Base-by-base conservation (phyloP, 1,140 invertebrate genomes). In the Diachasma alloeum region DNA sequence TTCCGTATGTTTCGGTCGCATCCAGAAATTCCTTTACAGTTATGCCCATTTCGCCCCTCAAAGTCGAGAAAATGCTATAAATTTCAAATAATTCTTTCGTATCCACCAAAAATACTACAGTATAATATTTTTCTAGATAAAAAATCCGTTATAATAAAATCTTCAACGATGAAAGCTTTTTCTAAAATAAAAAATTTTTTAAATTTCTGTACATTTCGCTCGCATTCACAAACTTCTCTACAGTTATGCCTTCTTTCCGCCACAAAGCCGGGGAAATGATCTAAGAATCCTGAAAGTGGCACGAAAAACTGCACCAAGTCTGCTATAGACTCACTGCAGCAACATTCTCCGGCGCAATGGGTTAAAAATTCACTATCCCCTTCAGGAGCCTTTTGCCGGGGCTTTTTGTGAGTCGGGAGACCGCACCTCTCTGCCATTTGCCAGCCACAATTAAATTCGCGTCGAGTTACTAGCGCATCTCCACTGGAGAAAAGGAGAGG, bases 261-360 rank as follows among this genome's bases (percentile, higher is more conserved):
- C 17, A 19, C n/a, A 53, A 53, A 42, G 39, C 9, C 48, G 6
- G 48, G n/a, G 15, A 53, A 17, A 53, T 19, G n/a, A 17, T 13
- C 9, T 42, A 63, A 15, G 59, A 63, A 63, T n/a, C 3, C 22
- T 4, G 24, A 26, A 63, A 26, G 59, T 63, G 22, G 2, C 59
- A 63, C 4, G 31, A 17, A 39, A 36, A 68, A 42, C 15, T 37
- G 1, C 31, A 37, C 5, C n/a, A 39, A 11, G 13, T 8, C 36
- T 36, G 0, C 31, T 17, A 17, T 37, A 39, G 36, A 13, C 15
- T 0, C 31, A 68, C n/a, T 68, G 31, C 31, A 17, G 36, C 31
- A 37, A 39, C 53, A 63, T 63, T 63, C 48, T 72, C 31, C 56
- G 67, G 69, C 68, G 68, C 36, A 56, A 75, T 79, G 80, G 77